A percentile compares a stretch with the other conserved stretches of the same genome.
phyloP scores from a whole-genome alignment of 2,797 vertebrate species.

The Syndactyla subalaris region DNA sequence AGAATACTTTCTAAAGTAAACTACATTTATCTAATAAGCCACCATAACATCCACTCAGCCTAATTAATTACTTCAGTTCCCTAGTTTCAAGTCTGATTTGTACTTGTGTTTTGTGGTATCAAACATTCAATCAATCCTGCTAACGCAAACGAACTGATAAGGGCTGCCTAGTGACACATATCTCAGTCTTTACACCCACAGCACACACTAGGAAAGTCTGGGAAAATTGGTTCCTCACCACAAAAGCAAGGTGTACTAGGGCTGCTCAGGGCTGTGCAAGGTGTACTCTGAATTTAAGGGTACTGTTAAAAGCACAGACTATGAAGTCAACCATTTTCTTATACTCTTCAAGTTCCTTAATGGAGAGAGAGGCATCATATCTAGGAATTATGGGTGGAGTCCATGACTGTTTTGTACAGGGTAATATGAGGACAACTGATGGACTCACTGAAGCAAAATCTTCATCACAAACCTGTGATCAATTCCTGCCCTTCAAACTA shows the following conservation, averaged over 20 bases:
- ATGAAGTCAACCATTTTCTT: background rate
- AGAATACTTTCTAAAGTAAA: background rate
- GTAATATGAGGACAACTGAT: background rate
- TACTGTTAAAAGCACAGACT: background rate
- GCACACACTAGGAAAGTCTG: background rate
- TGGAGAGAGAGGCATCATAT: background rate
- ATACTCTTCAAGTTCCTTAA: background rate
- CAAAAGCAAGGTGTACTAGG: background rate
- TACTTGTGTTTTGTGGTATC: background rate
- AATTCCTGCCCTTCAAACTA: background rate
- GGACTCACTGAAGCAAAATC: background rate
- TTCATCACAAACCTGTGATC: background rate
- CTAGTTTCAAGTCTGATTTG: background rate
- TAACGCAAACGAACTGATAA: background rate
- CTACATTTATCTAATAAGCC: background rate
- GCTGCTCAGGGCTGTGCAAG: background rate
- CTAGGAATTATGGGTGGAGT: background rate
- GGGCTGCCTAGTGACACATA: background rate
- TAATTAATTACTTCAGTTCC: background rate
- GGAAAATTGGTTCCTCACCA: background rate
- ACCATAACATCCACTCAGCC: background rate
- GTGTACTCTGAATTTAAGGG: background rate
- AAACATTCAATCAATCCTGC: background rate
- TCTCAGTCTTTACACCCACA: background rate
- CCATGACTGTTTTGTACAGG: rapidly evolving